phyloP scores from a whole-genome alignment of 2,113 vertebrate species.

The human (Homo sapiens) region GRCh38 chr11:126562001-126562500 shows the following conservation, averaged over 20 bases:
- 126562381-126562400: neutral
- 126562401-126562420: neutral
- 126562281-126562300: neutral
- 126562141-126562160: conserved; percentile 86
- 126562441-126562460: conserved; percentile 2
- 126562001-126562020: neutral
- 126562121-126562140: conserved; percentile 83
- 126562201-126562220: conserved; percentile 67
- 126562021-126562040: conserved; percentile 16
- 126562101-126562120: conserved; percentile 83
- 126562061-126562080: conserved; percentile 75
- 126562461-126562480: neutral
- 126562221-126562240: conserved; percentile 66
- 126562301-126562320: neutral
- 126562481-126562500: neutral
- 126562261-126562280: neutral
- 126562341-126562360: neutral
- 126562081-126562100: conserved; percentile 82
- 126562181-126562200: conserved; percentile 74
- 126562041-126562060: conserved; percentile 65
- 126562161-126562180: conserved; percentile 79
- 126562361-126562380: neutral
- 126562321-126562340: neutral
- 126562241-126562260: conserved; percentile 29
- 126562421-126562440: neutral